Evolutionary conservation across 2,113 vertebrate genomes (phyloP).

Genomic region (Piaya cayana): DNA sequence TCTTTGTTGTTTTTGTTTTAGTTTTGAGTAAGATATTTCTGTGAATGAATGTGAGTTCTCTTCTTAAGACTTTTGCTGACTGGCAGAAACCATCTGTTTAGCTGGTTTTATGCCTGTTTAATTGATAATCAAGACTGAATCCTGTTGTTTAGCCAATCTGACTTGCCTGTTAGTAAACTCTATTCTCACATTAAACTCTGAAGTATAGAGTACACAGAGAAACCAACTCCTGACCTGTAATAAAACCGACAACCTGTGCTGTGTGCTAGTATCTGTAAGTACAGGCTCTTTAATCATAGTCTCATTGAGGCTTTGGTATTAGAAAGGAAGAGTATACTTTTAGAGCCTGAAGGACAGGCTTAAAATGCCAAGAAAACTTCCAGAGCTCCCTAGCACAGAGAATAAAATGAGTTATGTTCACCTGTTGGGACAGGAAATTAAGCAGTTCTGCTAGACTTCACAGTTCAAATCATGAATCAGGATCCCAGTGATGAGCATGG

Average conservation of each 20-base stretch:
- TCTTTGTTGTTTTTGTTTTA: neutral
- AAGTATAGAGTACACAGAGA: neutral
- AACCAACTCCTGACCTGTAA: conserved; percentile 20
- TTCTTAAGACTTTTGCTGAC: conserved; percentile 34
- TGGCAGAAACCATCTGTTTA: conserved; percentile 68
- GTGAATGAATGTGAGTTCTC: conserved; percentile 39
- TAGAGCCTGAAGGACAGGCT: conserved; percentile 32
- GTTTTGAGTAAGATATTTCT: conserved; percentile 28
- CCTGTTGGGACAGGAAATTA: neutral
- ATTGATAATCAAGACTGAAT: conserved; percentile 67
- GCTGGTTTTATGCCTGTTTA: conserved; percentile 67
- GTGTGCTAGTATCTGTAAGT: conserved; percentile 1
- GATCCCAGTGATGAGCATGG: neutral
- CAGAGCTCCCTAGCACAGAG: neutral
- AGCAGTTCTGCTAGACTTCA: conserved; percentile 4
- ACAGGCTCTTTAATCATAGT: conserved; percentile 31
- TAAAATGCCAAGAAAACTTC: conserved; percentile 15
- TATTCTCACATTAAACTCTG: conserved; percentile 21
- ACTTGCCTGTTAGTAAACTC: conserved; percentile 47
- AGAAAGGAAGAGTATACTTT: conserved; percentile 1
- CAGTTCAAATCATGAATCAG: neutral
- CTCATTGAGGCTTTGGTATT: conserved; percentile 41
- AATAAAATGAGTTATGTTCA: conserved; percentile 15
- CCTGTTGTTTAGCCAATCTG: conserved; percentile 55
- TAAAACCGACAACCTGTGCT: conserved; percentile 11